Percentiles rank a stretch among this genome's conserved stretches.
Conservation (phyloP, 2,113 vertebrate genomes). For the Gopherus evgoodei region DNA sequence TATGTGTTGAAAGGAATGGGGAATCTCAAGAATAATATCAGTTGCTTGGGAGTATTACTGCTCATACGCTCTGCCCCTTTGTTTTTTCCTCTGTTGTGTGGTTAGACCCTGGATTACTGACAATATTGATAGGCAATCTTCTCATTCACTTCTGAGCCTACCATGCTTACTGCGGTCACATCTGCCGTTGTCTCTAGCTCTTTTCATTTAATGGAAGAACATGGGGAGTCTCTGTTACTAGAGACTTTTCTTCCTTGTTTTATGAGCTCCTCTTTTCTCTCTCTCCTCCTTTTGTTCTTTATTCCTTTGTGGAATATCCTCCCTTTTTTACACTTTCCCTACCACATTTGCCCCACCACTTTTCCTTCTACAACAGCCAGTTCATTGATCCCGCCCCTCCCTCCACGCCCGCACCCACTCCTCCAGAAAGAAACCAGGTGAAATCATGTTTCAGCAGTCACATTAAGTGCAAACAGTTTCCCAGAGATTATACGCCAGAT, state of each 20-base stretch:
- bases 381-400: neutral
- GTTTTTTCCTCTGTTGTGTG: neutral
- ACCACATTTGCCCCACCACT: neutral
- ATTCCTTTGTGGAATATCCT: neutral
- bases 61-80: neutral
- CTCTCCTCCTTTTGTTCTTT: neutral
- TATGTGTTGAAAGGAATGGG: neutral
- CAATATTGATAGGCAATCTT: neutral
- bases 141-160: neutral
- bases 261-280: neutral
- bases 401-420: neutral
- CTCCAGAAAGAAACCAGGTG: neutral
- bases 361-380: neutral
- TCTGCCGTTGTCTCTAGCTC: neutral
- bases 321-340: neutral
- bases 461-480: slow-evolving; percentile 44
- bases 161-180: neutral
- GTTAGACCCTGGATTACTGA: neutral
- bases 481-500: slow-evolving; percentile 55
- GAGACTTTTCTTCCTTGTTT: neutral
- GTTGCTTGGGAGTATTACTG: neutral
- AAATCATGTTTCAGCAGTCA: slow-evolving; percentile 39
- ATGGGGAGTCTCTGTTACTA: neutral
- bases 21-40: neutral
- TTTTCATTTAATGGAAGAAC: neutral